Conservation (phyloP, 1,140 invertebrate genomes). For the Macrosteles quadrilineatus region DNA sequence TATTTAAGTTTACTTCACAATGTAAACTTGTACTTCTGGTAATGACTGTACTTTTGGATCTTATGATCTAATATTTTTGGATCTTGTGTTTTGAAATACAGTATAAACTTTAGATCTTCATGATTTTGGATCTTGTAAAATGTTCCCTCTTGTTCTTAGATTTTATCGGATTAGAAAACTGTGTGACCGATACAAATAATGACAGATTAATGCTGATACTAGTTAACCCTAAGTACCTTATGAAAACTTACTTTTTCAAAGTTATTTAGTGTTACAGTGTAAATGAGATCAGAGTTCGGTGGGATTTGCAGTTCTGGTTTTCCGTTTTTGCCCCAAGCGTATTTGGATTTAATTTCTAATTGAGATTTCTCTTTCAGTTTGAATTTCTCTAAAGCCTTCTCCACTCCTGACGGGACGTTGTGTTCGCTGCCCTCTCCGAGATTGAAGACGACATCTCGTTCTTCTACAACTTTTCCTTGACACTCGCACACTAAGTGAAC, state of each 20-base stretch:
- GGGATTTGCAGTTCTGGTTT: constrained; percentile 74
- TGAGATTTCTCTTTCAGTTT: constrained; percentile 77
- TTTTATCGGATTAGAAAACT: too few species aligned
- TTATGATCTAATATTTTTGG: too few species aligned
- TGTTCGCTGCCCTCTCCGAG: constrained; percentile 83
- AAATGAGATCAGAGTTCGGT: constrained; percentile 75
- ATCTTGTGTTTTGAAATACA: too few species aligned
- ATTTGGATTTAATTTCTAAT: constrained; percentile 74
- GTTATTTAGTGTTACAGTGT: constrained; percentile 75
- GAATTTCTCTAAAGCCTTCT: constrained; percentile 82
- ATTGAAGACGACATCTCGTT: constrained; percentile 75
- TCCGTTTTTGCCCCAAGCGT: constrained; percentile 78
- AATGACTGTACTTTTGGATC: too few species aligned
- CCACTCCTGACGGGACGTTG: constrained; percentile 80
- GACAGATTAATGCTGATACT: too few species aligned
- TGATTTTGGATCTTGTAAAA: too few species aligned
- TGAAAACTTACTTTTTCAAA: constrained; percentile 84
- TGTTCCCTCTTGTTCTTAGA: too few species aligned
- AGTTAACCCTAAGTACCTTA: too few species aligned
- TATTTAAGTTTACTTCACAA: too few species aligned
- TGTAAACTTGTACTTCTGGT: too few species aligned
- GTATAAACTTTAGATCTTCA: too few species aligned
- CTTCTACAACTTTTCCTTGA: constrained; percentile 68
- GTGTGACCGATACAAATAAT: too few species aligned
- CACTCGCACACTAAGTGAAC: constrained; percentile 78